phyloP scores from a whole-genome alignment of 2,888 invertebrate genomes.

The Horisme vitalbata region DNA sequence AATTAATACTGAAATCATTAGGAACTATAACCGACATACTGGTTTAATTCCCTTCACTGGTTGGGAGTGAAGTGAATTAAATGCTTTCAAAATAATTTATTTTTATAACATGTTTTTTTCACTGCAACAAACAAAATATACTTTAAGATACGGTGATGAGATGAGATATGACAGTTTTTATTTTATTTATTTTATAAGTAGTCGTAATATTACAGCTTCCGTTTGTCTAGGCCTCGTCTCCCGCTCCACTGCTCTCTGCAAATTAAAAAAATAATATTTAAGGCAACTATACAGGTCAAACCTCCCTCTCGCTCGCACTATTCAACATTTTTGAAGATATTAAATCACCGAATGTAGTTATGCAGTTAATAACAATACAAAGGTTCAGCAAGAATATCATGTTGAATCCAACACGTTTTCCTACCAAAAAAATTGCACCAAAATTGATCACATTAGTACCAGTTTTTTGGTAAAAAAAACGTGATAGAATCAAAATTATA shows the following conservation, averaged over 20 bases:
- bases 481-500: too few species aligned
- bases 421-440: too few species aligned
- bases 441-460: too few species aligned
- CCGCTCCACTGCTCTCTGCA: constrained; percentile 58
- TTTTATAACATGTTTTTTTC: background rate
- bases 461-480: too few species aligned
- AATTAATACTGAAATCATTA: constrained; percentile 35
- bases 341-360: too few species aligned
- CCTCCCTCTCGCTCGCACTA: too few species aligned
- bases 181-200: constrained; percentile 38
- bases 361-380: too few species aligned
- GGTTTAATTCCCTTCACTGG: constrained; percentile 51
- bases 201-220: constrained; percentile 54
- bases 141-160: background rate
- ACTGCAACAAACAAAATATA: constrained; percentile 6
- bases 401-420: too few species aligned
- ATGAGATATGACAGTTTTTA: constrained; percentile 46
- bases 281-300: too few species aligned
- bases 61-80: constrained; percentile 54
- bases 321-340: too few species aligned
- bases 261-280: constrained; percentile 20
- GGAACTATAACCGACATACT: constrained; percentile 50
- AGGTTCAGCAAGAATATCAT: too few species aligned
- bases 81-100: background rate
- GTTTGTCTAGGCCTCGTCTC: constrained; percentile 70